Percentiles rank a stretch among this genome's conserved stretches.
These are phyloP conservation scores for Ischnura elegans DNA, from an alignment of 2,888 invertebrate species.

Conservation along the genomic window DNA sequence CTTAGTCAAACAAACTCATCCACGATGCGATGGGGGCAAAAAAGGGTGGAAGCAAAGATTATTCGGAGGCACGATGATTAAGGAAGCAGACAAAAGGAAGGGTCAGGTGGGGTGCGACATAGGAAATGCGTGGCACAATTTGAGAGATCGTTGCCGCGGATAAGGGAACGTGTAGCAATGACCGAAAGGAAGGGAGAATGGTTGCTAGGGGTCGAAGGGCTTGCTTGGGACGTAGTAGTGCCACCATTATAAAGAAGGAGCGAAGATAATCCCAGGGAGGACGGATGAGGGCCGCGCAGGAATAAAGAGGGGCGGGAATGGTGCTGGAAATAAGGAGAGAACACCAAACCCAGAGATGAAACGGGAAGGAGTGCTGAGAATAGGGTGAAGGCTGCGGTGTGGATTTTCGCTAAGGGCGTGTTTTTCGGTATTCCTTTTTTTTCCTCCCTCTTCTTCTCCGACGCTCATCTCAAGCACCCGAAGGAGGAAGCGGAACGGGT, in stretches of 20 bases:
- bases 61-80: neutral
- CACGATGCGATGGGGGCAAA: neutral
- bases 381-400: neutral
- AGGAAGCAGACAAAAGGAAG: neutral
- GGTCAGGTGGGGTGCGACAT: neutral
- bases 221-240: neutral
- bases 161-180: neutral
- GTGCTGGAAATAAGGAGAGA: neutral
- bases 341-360: no score
- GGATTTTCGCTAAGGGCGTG: constrained; percentile 15
- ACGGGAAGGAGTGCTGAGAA: neutral
- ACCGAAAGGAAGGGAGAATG: neutral
- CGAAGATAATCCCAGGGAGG: neutral
- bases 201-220: neutral
- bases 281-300: no score
- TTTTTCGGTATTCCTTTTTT: neutral
- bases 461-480: neutral
- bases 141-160: neutral
- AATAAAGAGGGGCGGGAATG: no score
- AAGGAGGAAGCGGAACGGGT: neutral
- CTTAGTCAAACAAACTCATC: no score
- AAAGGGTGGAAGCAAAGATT: neutral
- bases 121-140: neutral
- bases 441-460: no score
- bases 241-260: neutral